These are phyloP conservation scores for Halocynthia aurantium DNA, from an alignment of 23 tunicate genomes.

Conservation along the genomic window DNA sequence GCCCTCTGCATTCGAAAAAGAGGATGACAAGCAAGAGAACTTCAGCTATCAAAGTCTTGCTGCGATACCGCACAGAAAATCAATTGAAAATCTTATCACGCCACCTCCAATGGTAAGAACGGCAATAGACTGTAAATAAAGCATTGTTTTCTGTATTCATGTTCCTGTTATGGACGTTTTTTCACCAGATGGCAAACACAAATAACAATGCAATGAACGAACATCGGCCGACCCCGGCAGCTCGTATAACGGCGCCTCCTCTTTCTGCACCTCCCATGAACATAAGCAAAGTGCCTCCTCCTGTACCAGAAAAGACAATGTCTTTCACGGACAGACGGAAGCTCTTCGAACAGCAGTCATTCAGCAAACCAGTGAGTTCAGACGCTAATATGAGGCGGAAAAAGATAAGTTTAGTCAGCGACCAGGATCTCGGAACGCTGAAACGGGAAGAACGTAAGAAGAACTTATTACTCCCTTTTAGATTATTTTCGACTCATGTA, in stretches of 20 bases:
- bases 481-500: too few relatives aligned
- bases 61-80: slow-evolving; percentile 41
- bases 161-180: neutral
- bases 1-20: too few relatives aligned
- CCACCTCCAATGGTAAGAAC: slow-evolving; percentile 38
- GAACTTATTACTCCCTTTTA: too few relatives aligned
- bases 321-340: slow-evolving; percentile 86
- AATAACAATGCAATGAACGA: slow-evolving; percentile 11
- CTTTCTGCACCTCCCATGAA: slow-evolving; percentile 19
- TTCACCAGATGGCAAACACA: neutral
- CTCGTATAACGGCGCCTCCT: slow-evolving; percentile 11
- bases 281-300: slow-evolving; percentile 18
- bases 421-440: slow-evolving; percentile 75
- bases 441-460: slow-evolving; percentile 76
- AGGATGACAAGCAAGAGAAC: neutral
- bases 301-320: slow-evolving; percentile 22
- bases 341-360: slow-evolving; percentile 62
- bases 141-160: neutral
- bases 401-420: slow-evolving; percentile 86
- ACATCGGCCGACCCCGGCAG: neutral
- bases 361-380: slow-evolving; percentile 12
- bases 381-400: slow-evolving; percentile 40
- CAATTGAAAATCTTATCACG: slow-evolving; percentile 19
- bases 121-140: neutral
- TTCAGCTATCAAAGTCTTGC: slow-evolving; percentile 28